Conservation (phyloP, 2,797 vertebrate species). For the Sardinella longiceps region DNA sequence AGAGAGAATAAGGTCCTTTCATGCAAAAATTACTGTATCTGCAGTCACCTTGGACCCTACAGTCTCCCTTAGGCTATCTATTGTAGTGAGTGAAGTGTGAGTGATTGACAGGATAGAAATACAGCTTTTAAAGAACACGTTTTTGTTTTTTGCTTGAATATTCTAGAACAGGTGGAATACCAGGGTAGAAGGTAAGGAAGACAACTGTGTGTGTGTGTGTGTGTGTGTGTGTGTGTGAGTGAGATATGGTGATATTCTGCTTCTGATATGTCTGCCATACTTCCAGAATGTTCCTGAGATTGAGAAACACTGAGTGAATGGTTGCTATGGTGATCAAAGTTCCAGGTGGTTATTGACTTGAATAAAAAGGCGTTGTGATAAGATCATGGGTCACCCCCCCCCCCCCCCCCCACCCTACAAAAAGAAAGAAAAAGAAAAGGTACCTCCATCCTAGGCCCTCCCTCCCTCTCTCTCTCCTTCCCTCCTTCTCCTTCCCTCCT, state of each 20-base stretch:
- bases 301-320: conserved; percentile 42
- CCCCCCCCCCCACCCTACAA: background rate
- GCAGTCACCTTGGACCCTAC: conserved; percentile 63
- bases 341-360: background rate
- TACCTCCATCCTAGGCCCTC: background rate
- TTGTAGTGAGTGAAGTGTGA: background rate
- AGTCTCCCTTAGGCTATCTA: conserved; percentile 30
- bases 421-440: no score
- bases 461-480: background rate
- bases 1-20: conserved; percentile 45
- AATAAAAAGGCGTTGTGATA: background rate
- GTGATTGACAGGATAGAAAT: background rate
- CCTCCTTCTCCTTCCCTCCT: background rate
- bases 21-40: conserved; percentile 63
- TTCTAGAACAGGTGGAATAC: conserved; percentile 38
- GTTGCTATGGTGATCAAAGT: background rate
- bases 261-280: conserved; percentile 35
- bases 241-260: conserved; percentile 41
- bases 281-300: conserved; percentile 56
- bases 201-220: no score
- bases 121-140: background rate
- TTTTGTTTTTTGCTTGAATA: background rate
- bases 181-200: conserved; percentile 40
- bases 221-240: background rate
- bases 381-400: background rate